Conservation (phyloP, 2,113 vertebrate species). For the Eretmochelys imbricata region DNA sequence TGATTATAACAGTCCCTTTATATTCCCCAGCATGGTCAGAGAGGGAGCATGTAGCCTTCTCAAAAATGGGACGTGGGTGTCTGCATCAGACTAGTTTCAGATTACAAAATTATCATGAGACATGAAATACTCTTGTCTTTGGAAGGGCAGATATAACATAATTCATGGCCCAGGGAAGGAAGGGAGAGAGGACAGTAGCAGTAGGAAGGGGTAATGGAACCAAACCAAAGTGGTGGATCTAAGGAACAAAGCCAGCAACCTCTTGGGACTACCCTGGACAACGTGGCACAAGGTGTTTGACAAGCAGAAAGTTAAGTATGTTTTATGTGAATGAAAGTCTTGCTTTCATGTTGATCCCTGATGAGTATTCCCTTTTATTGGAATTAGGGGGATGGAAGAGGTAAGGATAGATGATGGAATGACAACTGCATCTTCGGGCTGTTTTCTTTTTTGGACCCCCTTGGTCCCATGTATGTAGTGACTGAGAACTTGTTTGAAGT, state of each 20-base stretch:
- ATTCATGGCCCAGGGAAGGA: background rate
- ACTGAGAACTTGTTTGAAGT: background rate
- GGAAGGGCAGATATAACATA: background rate
- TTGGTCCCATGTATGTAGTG: background rate
- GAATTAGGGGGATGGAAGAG: background rate
- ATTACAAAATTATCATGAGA: background rate
- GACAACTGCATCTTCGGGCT: background rate
- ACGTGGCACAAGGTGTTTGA: background rate
- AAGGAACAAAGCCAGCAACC: accelerated
- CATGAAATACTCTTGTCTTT: accelerated
- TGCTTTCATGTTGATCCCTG: background rate
- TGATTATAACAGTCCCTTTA: background rate
- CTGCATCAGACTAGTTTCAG: background rate
- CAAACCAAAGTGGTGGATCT: background rate
- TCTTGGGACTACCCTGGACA: background rate
- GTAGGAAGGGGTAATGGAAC: background rate
- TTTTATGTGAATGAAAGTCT: background rate
- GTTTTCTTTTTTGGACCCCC: background rate
- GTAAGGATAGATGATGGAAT: background rate
- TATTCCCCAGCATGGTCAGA: background rate
- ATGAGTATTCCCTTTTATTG: background rate
- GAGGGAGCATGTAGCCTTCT: background rate
- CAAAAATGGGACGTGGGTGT: background rate
- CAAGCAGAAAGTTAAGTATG: background rate
- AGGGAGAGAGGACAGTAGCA: background rate